Evolutionary conservation across 2,113 vertebrate species (phyloP).

Genomic region (Bambusicola thoracicus): DNA sequence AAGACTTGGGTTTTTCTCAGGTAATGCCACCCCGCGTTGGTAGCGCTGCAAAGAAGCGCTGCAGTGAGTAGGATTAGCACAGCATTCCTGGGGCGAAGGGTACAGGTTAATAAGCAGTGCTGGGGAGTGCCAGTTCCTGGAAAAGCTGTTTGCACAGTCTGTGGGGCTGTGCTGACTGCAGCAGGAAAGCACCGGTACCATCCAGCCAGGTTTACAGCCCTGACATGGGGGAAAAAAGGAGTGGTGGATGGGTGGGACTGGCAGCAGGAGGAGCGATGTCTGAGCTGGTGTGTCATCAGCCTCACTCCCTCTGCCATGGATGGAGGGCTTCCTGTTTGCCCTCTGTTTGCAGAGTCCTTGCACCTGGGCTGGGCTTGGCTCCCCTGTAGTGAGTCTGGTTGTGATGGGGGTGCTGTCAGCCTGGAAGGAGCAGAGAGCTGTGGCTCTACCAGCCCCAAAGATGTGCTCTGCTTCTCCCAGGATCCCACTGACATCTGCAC

Average conservation of each 20-base stretch:
- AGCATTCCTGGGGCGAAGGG: background rate
- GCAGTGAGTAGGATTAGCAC: background rate
- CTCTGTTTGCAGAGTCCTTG: background rate
- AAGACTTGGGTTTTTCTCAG: background rate
- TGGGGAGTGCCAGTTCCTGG: background rate
- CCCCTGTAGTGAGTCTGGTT: background rate
- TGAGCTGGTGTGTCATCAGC: background rate
- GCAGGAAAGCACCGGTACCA: background rate
- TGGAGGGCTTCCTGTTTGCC: background rate
- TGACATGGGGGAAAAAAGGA: background rate
- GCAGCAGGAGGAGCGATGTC: background rate
- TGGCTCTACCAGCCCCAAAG: background rate
- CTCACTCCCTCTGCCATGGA: background rate
- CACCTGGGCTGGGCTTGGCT: background rate
- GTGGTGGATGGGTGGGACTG: background rate
- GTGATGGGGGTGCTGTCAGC: background rate
- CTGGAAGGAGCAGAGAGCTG: background rate
- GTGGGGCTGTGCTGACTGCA: background rate
- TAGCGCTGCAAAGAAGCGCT: rapidly evolving
- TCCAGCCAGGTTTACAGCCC: rapidly evolving
- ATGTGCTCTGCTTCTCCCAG: background rate
- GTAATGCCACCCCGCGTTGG: rapidly evolving
- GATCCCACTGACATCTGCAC: background rate
- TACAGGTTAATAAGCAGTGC: background rate
- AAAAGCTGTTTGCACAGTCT: background rate